Evolutionary conservation across 2,888 invertebrate species (phyloP), one percentile per base, ranked within the genome.

Genomic region (Choristoneura rosaceana): DNA sequence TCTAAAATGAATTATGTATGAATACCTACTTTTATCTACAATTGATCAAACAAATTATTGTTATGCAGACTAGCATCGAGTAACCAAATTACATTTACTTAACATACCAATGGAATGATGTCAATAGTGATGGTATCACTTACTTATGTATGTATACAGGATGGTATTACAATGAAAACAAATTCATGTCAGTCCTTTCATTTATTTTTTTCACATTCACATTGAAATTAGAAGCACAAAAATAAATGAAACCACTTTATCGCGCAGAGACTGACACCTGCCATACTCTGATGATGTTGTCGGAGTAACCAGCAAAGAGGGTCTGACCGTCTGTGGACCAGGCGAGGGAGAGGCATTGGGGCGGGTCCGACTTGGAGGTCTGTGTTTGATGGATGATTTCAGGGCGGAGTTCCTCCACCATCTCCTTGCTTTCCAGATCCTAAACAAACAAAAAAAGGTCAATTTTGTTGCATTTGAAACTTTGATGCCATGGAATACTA

Each of bases 241-340:
- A 93, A 92, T 93, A 93, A 94, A 94, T 92, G 92, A 90, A 93
- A 93, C 80, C 74, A 79, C 77, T 79, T 90, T 96, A 97, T 94
- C 97, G 96, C 77, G 97, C 96, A 78, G 97, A 96, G 80, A 97
- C 96, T 81, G 97, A 97, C 83, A 99, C 99, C 95, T 99, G 99
- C 99, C 99, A 99, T 76, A 99, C 99, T 90, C 99, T 96, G 91
- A 99, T 99, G 79, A 97, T 97, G 92, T 99, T 99, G 95, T 99
- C 99, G 25, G 99, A 99, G 94, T 99, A 99, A 74, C 99, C 99
- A 87, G 99, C 99, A 88, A 99, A 99, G 83, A 99, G 95, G 62
- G 99, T 99, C 93, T 99, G 99, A 77, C 99, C 99, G 89, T 99
- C 99, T 65, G 99, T 98, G 74, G 99, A 99, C 99, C 99, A 99